Evolutionary conservation across 2,113 vertebrate species (phyloP).

Genomic region (Arvicanthis niloticus): DNA sequence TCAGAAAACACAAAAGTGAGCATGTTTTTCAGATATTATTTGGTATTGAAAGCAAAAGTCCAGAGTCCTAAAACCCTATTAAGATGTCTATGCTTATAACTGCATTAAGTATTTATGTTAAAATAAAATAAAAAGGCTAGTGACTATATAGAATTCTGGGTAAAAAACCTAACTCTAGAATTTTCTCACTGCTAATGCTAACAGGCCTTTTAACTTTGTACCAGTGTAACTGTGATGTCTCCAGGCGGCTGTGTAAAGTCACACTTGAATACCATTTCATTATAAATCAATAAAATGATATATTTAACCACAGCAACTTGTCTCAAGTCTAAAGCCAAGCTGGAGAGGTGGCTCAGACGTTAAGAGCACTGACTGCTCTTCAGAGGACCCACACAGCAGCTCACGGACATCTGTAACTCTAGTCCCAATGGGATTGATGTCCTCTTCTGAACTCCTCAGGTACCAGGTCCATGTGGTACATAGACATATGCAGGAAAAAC

Average conservation of each 20-base stretch:
- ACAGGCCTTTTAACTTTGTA: neutral
- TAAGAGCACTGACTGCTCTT: neutral
- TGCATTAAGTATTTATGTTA: constrained; percentile 48
- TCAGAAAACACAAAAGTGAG: constrained; percentile 86
- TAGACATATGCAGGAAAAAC: neutral
- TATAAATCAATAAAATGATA: constrained; percentile 62
- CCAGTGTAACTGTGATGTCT: neutral
- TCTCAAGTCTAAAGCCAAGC: constrained; percentile 34
- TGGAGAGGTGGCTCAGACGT: neutral
- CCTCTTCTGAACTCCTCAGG: neutral
- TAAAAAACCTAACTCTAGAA: neutral
- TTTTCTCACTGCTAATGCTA: constrained; percentile 27
- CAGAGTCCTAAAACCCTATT: constrained; percentile 73
- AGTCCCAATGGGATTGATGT: neutral
- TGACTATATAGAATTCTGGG: neutral
- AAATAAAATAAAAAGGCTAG: constrained; percentile 36
- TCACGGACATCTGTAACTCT: neutral
- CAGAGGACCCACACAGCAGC: neutral
- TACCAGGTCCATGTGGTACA: neutral
- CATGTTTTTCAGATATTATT: constrained; percentile 89
- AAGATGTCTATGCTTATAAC: neutral
- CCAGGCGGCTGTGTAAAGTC: constrained; percentile 24
- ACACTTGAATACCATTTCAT: constrained; percentile 23
- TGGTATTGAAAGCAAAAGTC: constrained; percentile 87
- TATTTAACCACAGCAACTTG: constrained; percentile 50